Conservation (phyloP, 2,888 invertebrate genomes). For the Drosophila siamana region DNA sequence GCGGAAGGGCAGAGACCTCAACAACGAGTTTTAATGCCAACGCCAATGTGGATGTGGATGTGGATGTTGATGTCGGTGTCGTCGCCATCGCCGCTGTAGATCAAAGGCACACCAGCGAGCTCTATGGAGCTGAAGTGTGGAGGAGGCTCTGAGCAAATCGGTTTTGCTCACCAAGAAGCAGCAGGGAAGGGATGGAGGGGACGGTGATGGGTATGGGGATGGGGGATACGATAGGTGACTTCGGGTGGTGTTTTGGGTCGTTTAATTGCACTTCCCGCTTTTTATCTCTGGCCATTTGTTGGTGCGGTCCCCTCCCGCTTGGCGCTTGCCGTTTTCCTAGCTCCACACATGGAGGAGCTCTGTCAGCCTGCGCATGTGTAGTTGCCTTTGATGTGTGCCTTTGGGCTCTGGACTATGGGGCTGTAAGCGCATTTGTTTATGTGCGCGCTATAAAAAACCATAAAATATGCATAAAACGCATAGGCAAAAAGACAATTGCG, state of each 20-base stretch:
- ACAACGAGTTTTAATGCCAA: slow-evolving; percentile 64
- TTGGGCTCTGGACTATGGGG: slow-evolving; percentile 20
- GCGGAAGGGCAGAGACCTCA: slow-evolving; percentile 65
- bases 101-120: slow-evolving; percentile 58
- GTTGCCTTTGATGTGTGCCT: slow-evolving; percentile 58
- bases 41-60: not conserved
- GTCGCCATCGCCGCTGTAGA: slow-evolving; percentile 67
- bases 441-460: slow-evolving; percentile 71
- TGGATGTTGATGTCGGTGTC: not conserved
- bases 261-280: slow-evolving; percentile 77
- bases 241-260: slow-evolving; percentile 48
- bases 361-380: slow-evolving; percentile 52
- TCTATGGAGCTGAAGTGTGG: slow-evolving; percentile 1
- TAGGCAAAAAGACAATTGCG: slow-evolving; percentile 68
- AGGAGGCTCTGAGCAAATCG: slow-evolving; percentile 16
- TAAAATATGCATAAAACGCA: slow-evolving; percentile 79
- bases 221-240: too few species aligned
- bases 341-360: not conserved
- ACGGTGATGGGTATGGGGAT: slow-evolving; percentile 1
- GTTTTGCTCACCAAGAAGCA: slow-evolving; percentile 1
- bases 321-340: too few species aligned
- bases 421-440: slow-evolving; percentile 75
- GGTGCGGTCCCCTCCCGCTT: slow-evolving; percentile 1
- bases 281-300: slow-evolving; percentile 38
- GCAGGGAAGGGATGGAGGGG: slow-evolving; percentile 1